Conservation (phyloP, 2,888 invertebrate genomes). For the Pseudolycoriella hygida region DNA sequence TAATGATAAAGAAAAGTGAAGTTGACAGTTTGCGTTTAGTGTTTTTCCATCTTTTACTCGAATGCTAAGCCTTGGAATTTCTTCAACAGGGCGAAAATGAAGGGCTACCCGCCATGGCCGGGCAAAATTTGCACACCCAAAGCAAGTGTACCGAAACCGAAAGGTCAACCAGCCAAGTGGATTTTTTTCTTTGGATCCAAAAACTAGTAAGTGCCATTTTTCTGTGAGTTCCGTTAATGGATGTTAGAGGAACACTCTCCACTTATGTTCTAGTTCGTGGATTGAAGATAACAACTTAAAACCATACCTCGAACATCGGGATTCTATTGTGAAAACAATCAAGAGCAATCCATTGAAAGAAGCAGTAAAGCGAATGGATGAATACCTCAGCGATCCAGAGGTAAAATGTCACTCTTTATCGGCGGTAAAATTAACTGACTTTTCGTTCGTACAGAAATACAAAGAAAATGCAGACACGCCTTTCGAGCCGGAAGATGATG, state of each 20-base stretch:
- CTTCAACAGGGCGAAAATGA: conserved; percentile 98
- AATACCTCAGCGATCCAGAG: conserved; percentile 52
- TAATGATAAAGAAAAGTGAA: no score
- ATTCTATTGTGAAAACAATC: conserved; percentile 53
- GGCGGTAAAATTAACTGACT: not conserved
- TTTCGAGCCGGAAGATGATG: conserved; percentile 11
- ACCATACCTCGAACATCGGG: conserved; percentile 64
- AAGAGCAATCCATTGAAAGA: conserved; percentile 62
- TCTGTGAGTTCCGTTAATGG: no score
- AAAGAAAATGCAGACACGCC: conserved; percentile 8
- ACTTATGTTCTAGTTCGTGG: conserved; percentile 53
- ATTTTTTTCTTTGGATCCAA: conserved; percentile 91
- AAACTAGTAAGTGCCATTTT: conserved; percentile 76
- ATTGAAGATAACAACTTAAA: conserved; percentile 71
- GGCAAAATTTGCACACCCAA: conserved; percentile 80
- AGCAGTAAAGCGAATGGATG: conserved; percentile 63
- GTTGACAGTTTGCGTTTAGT: no score
- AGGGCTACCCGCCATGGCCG: conserved; percentile 93
- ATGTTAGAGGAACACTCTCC: no score
- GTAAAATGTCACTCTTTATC: conserved; percentile 9
- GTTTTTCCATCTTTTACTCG: no score
- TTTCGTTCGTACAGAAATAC: conserved; percentile 4
- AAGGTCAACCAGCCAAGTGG: conserved; percentile 45
- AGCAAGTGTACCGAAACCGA: conserved; percentile 47
- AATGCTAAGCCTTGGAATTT: no score